Percentiles rank a stretch among this genome's conserved stretches.
Evolutionary conservation across 2,797 vertebrate genomes (phyloP).

Genomic region (Acanthurus lineatus): DNA sequence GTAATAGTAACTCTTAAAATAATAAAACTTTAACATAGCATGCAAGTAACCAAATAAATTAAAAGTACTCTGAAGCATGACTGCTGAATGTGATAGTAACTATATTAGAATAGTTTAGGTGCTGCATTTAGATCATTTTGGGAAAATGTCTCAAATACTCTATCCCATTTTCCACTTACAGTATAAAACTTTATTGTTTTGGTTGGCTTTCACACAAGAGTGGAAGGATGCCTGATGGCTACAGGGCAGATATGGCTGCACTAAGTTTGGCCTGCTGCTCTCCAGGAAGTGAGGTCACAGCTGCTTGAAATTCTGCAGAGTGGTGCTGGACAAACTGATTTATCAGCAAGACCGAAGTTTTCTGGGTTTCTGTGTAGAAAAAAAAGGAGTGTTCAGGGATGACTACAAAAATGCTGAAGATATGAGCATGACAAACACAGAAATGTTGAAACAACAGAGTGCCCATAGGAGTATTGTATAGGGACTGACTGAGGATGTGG

Average conservation of each 20-base stretch:
- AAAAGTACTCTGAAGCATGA: constrained; percentile 52
- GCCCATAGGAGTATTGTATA: neutral
- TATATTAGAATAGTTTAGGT: constrained; percentile 48
- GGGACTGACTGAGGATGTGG: neutral
- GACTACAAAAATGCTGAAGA: constrained; percentile 4
- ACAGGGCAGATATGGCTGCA: constrained; percentile 65
- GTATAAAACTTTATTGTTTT: constrained; percentile 54
- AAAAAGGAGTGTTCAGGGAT: constrained; percentile 4
- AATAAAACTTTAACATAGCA: constrained; percentile 56
- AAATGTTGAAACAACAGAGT: neutral
- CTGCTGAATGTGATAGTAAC: constrained; percentile 33
- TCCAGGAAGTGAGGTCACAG: constrained; percentile 84
- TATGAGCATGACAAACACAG: neutral
- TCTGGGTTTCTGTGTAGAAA: constrained; percentile 84
- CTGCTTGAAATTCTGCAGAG: constrained; percentile 85
- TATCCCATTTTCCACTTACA: constrained; percentile 40
- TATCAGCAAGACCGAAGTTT: constrained; percentile 79
- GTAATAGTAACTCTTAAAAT: constrained; percentile 43
- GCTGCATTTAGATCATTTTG: constrained; percentile 37
- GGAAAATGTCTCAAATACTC: constrained; percentile 19
- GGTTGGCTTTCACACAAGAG: constrained; percentile 30
- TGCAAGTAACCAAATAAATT: constrained; percentile 69
- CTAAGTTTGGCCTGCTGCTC: constrained; percentile 84
- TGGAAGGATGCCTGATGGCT: constrained; percentile 50
- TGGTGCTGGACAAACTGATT: constrained; percentile 83